A percentile compares a stretch with the other conserved stretches of the same genome.
Conservation (phyloP, 1,140 invertebrate species). For the Phortica variegata region DNA sequence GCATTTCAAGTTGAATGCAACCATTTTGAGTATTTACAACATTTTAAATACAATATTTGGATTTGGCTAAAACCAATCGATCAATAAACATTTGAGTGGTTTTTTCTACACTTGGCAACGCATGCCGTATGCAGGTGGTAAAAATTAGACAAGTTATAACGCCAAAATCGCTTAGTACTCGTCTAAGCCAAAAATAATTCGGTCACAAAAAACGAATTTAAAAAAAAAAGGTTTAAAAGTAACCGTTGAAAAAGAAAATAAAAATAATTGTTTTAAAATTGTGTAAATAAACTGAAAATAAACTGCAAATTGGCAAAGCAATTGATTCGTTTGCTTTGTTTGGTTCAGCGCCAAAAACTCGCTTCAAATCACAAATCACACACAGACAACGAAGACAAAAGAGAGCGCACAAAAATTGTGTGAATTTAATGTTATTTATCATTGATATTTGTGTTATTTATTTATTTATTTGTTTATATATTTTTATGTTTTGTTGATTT, state of each 20-base stretch:
- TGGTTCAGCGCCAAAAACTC: slow-evolving; percentile 26
- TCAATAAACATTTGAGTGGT: slow-evolving; percentile 32
- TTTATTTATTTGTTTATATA: no score
- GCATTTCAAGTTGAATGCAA: slow-evolving; percentile 6
- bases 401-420: no score
- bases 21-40: slow-evolving; percentile 38
- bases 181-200: background rate
- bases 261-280: background rate
- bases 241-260: background rate
- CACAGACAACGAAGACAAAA: no score
- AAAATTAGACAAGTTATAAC: slow-evolving; percentile 46
- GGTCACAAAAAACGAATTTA: background rate
- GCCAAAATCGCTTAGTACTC: background rate
- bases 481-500: no score
- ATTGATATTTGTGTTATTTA: background rate
- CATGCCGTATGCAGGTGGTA: slow-evolving; percentile 51
- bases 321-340: slow-evolving; percentile 27
- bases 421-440: no score
- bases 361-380: no score
- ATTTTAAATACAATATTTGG: slow-evolving; percentile 18
- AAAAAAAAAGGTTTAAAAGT: background rate
- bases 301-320: slow-evolving; percentile 25
- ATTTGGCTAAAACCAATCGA: slow-evolving; percentile 50
- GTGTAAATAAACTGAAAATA: background rate
- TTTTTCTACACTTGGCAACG: slow-evolving; percentile 25